Base-by-base conservation (phyloP, 2,113 vertebrate genomes). In the Taxidea taxus region DNA sequence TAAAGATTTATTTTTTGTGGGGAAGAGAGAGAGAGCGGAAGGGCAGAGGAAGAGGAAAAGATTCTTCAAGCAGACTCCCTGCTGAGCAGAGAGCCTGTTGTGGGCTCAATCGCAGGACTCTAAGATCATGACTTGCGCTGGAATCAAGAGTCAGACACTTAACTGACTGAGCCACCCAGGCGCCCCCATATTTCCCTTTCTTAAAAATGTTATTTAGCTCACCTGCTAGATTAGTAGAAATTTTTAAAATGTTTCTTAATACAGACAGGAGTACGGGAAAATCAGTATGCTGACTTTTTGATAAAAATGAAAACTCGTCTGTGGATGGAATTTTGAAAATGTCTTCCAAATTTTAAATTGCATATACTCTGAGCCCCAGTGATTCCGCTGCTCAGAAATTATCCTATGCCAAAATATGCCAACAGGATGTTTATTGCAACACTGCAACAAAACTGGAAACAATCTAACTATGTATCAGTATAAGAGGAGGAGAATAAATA, bases 281-380 rank as follows among this genome's bases (percentile, higher is more conserved):
- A 86, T 13, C 2, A 85, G 47, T 56, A 49, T 31, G 64, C 16
- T 94, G 6, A 64, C 29, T 92, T 56, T 4, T 2, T 51, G 68
- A 85, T 0, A 25, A 31, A 23, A 91, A 25, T 62, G 15, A 83
- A 91, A 92, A 86, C 6, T 49, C 7, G 37, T 49, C 29, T 86
- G 66, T 42, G 37, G 10, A 86, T 62, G 14, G 13, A 58, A 92
- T 94, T 66, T 42, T 49, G 37, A 96, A 96, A 93, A 88, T 64
- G 21, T 49, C 74, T 90, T 74, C 72, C 49, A 95, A 89, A 84
- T 88, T 54, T 42, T 62, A 75, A 97, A 97, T 62, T 66, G 47
- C n/a, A 93, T 18, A 84, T n/a, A 34, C 10, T 20, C 31, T 60
- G 29, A 84, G 37, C n/a, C 37, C 25, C 31, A 87, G 47, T 23